Base-by-base conservation (phyloP, 2,888 invertebrate species). In the Melanargia galathea region DNA sequence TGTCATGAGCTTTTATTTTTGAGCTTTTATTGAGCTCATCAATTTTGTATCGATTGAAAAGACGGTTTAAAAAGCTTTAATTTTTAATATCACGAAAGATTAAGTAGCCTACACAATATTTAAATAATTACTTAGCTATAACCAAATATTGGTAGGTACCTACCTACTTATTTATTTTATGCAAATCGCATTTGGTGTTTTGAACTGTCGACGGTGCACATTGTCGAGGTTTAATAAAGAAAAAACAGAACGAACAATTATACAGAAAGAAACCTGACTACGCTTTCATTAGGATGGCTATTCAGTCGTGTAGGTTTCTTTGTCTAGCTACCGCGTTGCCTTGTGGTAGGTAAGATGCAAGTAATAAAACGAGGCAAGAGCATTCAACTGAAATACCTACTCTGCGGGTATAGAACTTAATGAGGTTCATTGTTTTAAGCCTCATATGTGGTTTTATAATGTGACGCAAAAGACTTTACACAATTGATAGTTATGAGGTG, bases 241-340 rank as follows among this genome's bases (percentile, higher is more conserved):
- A 16, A 40, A 16, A 16, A 40, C 40, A 13, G 1, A 46, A 22
- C 13, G 13, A 48, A 48, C 13, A 48, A 13, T 48, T 24, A 1
- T 18, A 13, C n/a, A 24, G 24, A 24, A 22, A n/a, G 46, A 24
- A 48, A 48, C 6, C 46, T 48, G n/a, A n/a, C 43, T 43, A 48
- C 4, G 22, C 13, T 48, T 24, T 48, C 46, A 30, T 48, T 48
- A 48, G 26, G 26, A 48, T 11, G 5, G 13, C 46, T 48, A 48
- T 49, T 49, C 49, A 30, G 49, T 16, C 8, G 24, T 49, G 24
- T 3, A 26, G 49, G 24, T 26, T 26, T 30, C 49, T 26, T 49
- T 49, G 24, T 48, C 26, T n/a, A 49, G 16, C 26, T 8, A 26
- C n/a, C 16, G 24, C 16, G 26, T n/a, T 18, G 51, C 18, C 30